phyloP scores from a whole-genome alignment of 2,797 vertebrate genomes.

The Acrossocheilus wenchowensis region DNA sequence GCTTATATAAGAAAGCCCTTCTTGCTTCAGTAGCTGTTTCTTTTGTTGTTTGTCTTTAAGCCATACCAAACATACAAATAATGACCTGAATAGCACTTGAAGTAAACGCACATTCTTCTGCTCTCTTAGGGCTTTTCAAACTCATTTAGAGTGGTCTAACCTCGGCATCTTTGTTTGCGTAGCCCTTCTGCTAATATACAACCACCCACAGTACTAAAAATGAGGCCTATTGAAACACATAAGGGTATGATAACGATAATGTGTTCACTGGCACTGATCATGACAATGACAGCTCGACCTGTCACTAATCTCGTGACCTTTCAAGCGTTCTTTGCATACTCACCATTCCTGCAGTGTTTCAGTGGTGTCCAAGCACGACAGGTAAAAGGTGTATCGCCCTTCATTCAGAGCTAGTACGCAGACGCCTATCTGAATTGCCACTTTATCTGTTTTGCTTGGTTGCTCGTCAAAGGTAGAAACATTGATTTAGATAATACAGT shows the following conservation, averaged over 20 bases:
- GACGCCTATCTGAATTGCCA: slow-evolving; percentile 26
- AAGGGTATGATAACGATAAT: background rate
- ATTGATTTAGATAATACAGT: slow-evolving; percentile 27
- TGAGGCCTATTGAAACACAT: background rate
- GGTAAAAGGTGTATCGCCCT: slow-evolving; percentile 35
- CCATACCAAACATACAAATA: slow-evolving; percentile 52
- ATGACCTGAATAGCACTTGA: slow-evolving; percentile 65
- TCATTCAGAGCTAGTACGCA: slow-evolving; percentile 7
- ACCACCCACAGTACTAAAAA: slow-evolving; percentile 5
- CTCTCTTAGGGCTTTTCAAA: slow-evolving; percentile 7
- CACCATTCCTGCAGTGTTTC: slow-evolving; percentile 38
- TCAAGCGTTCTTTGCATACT: slow-evolving; percentile 39
- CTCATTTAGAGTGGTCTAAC: slow-evolving; percentile 15
- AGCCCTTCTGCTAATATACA: slow-evolving; percentile 30
- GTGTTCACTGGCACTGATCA: background rate
- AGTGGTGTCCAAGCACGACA: slow-evolving; percentile 47
- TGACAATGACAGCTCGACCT: slow-evolving; percentile 23
- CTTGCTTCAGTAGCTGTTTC: slow-evolving; percentile 64
- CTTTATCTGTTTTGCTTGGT: slow-evolving; percentile 50
- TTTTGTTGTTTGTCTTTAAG: slow-evolving; percentile 65
- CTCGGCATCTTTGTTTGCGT: slow-evolving; percentile 33
- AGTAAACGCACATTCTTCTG: slow-evolving; percentile 63
- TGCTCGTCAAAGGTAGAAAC: slow-evolving; percentile 38
- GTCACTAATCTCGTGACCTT: slow-evolving; percentile 41
- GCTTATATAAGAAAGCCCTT: slow-evolving; percentile 66